These are phyloP conservation scores for Triops longicaudatus DNA, from an alignment of 1,140 invertebrate species.

Conservation along the genomic window DNA sequence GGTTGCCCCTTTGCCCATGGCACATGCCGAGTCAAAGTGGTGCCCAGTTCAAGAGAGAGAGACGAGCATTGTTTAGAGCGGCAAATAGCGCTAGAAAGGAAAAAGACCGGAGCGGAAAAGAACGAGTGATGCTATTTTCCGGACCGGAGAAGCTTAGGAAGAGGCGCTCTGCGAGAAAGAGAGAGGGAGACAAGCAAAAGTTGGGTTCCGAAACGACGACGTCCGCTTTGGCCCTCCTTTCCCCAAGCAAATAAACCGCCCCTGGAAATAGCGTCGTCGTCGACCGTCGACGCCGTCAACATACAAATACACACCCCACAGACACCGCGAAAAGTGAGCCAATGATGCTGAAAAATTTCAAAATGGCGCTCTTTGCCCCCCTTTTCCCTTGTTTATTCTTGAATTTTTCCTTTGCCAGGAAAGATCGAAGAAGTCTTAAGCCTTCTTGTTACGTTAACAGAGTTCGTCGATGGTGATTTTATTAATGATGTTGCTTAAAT, in stretches of 20 bases:
- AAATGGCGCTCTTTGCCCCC: background rate
- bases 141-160: background rate
- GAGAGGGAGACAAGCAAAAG: background rate
- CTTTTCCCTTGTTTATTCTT: background rate
- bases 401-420: too few relatives aligned
- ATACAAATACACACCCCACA: conserved; percentile 15
- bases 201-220: conserved; percentile 3
- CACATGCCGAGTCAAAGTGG: background rate
- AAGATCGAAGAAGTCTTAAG: background rate
- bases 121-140: conserved; percentile 11
- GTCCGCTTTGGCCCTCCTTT: conserved; percentile 10
- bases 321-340: conserved; percentile 13
- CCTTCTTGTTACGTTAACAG: background rate
- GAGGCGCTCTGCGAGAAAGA: background rate
- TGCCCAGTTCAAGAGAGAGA: background rate
- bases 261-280: conserved; percentile 14
- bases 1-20: background rate
- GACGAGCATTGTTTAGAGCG: conserved; percentile 10
- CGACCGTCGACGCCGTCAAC: conserved; percentile 9
- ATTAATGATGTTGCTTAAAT: conserved; percentile 13
- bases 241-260: conserved; percentile 10
- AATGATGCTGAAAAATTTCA: background rate
- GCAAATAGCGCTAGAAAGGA: background rate
- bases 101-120: conserved; percentile 2
- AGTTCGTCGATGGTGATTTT: background rate